A percentile compares a stretch with the other conserved stretches of the same genome.
Evolutionary conservation across 2,113 vertebrate genomes (phyloP).

Genomic region (Hirundichthys speculiger): DNA sequence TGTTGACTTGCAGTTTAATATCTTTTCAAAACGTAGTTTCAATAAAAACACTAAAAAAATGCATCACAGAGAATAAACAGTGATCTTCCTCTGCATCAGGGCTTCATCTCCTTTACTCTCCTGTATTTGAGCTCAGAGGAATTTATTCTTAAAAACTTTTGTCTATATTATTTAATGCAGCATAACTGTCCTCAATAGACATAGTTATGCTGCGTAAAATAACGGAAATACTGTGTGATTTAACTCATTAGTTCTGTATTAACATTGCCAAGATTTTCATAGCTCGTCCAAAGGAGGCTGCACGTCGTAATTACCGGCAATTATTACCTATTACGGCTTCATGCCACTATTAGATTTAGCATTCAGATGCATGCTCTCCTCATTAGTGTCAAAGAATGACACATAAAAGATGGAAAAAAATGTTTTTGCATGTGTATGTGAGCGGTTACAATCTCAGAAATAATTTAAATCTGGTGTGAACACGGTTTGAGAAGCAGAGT

Average conservation of each 20-base stretch:
- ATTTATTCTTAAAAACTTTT: too few species aligned
- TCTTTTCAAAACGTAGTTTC: too few species aligned
- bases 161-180: too few species aligned
- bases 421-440: conserved; percentile 1
- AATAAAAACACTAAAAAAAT: too few species aligned
- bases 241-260: conserved; percentile 25
- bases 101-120: too few species aligned
- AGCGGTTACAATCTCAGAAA: conserved; percentile 9
- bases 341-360: conserved; percentile 20
- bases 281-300: conserved; percentile 18
- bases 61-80: too few species aligned
- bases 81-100: too few species aligned
- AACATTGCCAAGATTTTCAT: conserved; percentile 45
- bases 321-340: conserved; percentile 32
- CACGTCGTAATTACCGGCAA: conserved; percentile 37
- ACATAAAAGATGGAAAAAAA: neutral
- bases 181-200: conserved; percentile 1
- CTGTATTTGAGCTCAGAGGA: too few species aligned
- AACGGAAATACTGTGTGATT: conserved; percentile 10
- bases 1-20: too few species aligned
- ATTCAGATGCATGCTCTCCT: conserved; percentile 11
- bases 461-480: conserved; percentile 23
- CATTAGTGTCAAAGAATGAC: conserved; percentile 11
- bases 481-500: conserved; percentile 12
- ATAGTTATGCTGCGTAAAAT: conserved; percentile 17